Percentiles rank a stretch among this genome's conserved stretches.
Conservation (phyloP, 2,888 invertebrate genomes). For the Tolmerus cingulatus region DNA sequence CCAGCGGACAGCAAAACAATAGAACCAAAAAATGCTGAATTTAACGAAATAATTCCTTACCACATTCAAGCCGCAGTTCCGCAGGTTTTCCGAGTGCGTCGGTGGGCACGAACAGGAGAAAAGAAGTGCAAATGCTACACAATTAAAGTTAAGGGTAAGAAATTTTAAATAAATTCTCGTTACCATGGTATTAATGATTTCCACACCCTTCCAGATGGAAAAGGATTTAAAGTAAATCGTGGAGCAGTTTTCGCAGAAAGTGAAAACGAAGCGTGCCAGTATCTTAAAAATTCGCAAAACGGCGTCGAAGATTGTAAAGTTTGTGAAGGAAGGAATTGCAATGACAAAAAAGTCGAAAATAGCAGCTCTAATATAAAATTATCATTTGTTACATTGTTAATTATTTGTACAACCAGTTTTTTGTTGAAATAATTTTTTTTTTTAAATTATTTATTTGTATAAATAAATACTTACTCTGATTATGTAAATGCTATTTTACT, state of each 20-base stretch:
- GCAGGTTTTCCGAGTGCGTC: constrained; percentile 1
- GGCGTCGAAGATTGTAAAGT: background rate
- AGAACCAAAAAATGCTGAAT: background rate
- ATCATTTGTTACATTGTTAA: constrained; percentile 1
- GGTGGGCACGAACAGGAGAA: background rate
- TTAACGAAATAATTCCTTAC: background rate
- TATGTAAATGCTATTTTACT: too few species aligned
- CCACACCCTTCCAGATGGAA: background rate
- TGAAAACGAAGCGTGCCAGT: background rate
- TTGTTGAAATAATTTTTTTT: background rate
- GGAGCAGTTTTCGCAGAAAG: background rate
- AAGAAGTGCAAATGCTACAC: background rate
- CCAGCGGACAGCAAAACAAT: background rate
- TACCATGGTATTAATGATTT: background rate
- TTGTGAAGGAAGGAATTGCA: constrained; percentile 16
- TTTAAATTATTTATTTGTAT: background rate
- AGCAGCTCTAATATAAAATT: background rate
- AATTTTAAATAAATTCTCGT: background rate
- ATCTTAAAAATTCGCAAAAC: background rate
- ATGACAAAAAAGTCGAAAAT: background rate
- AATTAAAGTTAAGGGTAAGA: background rate
- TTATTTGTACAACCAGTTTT: background rate
- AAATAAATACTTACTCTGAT: background rate
- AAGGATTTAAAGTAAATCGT: background rate
- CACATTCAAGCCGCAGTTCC: background rate